Conservation (phyloP, 2,888 invertebrate species). For the Euzetes globulus region DNA sequence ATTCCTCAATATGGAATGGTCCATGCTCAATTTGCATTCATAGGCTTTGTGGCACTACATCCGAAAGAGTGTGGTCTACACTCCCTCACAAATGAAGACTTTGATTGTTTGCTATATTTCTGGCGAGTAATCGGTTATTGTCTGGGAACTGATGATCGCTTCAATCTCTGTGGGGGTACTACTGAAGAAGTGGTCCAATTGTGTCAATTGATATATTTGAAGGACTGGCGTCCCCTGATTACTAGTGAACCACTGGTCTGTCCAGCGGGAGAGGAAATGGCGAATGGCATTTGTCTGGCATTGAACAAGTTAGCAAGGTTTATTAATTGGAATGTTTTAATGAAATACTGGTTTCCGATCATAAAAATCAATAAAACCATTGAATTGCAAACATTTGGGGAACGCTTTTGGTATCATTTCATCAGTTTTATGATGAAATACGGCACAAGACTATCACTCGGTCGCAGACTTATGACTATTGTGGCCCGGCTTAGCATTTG, state of each 20-base stretch:
- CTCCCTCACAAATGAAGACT: constrained; percentile 56
- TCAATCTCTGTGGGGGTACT: constrained; percentile 34
- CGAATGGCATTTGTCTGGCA: constrained; percentile 32
- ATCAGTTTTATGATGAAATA: neutral
- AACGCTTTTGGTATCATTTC: constrained; percentile 13
- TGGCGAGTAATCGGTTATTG: constrained; percentile 74
- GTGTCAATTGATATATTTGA: constrained; percentile 28
- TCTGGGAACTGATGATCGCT: constrained; percentile 66
- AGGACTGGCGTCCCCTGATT: constrained; percentile 31
- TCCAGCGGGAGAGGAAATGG: constrained; percentile 20
- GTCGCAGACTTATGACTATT: neutral
- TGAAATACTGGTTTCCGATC: constrained; percentile 30
- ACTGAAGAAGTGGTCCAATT: constrained; percentile 27
- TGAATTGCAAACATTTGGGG: neutral
- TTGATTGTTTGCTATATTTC: constrained; percentile 68
- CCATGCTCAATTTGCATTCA: constrained; percentile 75
- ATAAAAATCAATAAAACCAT: neutral
- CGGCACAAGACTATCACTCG: neutral
- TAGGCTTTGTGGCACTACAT: constrained; percentile 62
- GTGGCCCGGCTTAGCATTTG: neutral
- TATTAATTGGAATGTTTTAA: constrained; percentile 22
- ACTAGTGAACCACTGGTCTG: neutral
- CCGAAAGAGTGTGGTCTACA: constrained; percentile 59
- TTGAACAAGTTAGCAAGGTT: neutral
- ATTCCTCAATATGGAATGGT: constrained; percentile 76